A percentile compares a stretch with the other conserved stretches of the same genome.
Conservation (phyloP, 2,888 invertebrate species). For the Petrolisthes cinctipes region DNA sequence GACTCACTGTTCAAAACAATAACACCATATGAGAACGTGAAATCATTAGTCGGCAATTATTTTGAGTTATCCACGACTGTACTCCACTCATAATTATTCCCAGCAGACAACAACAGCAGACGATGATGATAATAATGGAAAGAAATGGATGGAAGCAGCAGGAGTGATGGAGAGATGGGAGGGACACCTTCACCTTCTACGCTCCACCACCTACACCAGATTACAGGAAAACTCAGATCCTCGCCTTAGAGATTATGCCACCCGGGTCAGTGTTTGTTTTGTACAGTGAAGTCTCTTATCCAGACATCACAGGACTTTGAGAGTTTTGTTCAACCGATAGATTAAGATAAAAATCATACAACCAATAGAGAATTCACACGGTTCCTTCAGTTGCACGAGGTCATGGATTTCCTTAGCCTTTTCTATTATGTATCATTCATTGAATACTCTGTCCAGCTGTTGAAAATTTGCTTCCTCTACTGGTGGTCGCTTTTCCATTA, state of each 20-base stretch:
- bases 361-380: no score
- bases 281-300: background rate
- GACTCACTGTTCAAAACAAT: no score
- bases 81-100: background rate
- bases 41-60: background rate
- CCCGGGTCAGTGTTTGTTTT: slow-evolving; percentile 17
- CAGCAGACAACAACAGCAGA: background rate
- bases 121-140: slow-evolving; percentile 34
- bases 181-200: slow-evolving; percentile 61
- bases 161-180: slow-evolving; percentile 60
- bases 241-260: slow-evolving; percentile 42
- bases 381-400: no score
- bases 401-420: no score
- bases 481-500: no score
- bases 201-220: slow-evolving; percentile 44
- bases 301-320: no score
- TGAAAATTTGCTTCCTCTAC: no score
- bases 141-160: slow-evolving; percentile 57
- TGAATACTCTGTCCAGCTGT: no score
- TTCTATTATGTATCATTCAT: no score
- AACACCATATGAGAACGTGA: no score
- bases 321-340: no score
- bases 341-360: no score
- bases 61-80: background rate
- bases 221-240: slow-evolving; percentile 34